These are phyloP conservation scores for Megastigmus dorsalis DNA, from an alignment of 2,888 invertebrate genomes.

Conservation along the genomic window DNA sequence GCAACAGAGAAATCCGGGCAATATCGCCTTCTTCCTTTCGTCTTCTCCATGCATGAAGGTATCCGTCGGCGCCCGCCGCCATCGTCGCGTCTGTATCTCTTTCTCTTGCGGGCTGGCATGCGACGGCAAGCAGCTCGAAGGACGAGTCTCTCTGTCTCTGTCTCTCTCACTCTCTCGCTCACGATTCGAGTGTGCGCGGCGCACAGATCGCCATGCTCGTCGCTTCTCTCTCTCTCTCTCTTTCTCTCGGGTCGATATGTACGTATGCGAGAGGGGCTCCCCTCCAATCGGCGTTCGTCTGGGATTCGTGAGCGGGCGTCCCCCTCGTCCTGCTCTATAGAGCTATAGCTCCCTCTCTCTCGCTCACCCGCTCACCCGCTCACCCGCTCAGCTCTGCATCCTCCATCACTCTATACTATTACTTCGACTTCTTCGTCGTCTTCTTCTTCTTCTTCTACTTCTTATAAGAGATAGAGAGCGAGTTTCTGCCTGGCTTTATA, in stretches of 20 bases:
- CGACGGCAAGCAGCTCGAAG: constrained; percentile 36
- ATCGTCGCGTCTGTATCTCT: constrained; percentile 36
- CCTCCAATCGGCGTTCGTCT: constrained; percentile 56
- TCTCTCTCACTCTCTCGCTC: no score
- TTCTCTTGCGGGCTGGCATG: constrained; percentile 20
- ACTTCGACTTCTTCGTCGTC: no score
- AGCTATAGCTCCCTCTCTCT: neutral
- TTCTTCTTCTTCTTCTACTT: no score
- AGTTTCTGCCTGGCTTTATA: constrained; percentile 36
- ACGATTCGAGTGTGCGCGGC: constrained; percentile 46
- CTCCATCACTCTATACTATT: constrained; percentile 47
- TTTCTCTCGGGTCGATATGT: constrained; percentile 50
- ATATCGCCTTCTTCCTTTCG: neutral
- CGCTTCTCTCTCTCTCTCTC: neutral
- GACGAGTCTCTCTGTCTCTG: constrained; percentile 41
- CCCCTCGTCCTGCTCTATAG: constrained; percentile 30
- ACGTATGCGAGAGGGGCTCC: constrained; percentile 48
- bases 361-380: constrained; percentile 7
- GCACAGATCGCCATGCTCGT: constrained; percentile 47
- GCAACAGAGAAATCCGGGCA: constrained; percentile 17
- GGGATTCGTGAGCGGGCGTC: constrained; percentile 53
- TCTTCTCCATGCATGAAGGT: constrained; percentile 9
- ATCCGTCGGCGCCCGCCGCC: constrained; percentile 47
- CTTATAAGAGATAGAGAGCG: constrained; percentile 43
- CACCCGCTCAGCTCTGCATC: neutral